phyloP scores from a whole-genome alignment of 2,797 vertebrate genomes.

The Champsocephalus esox region DNA sequence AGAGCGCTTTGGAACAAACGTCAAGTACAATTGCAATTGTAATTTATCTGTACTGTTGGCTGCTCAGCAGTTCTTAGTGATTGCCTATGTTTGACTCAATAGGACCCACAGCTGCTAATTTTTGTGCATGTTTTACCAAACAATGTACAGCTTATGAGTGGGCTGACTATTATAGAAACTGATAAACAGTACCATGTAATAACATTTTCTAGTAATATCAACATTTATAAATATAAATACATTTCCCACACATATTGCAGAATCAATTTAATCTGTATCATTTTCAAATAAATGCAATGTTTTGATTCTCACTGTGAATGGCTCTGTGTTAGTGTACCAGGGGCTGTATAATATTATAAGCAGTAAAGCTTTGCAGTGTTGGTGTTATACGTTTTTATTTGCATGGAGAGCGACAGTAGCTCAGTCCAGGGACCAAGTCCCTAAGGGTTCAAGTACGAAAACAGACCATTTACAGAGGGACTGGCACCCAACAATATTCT shows the following conservation, averaged over 20 bases:
- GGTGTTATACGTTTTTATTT: background rate
- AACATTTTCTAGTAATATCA: constrained; percentile 14
- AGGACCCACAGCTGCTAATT: constrained; percentile 32
- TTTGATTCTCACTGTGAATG: background rate
- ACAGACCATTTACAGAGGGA: too few relatives aligned
- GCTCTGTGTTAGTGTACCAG: background rate
- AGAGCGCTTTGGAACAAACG: constrained; percentile 4
- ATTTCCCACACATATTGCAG: background rate
- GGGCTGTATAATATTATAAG: background rate
- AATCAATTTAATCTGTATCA: background rate
- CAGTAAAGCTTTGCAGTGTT: background rate
- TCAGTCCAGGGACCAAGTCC: too few relatives aligned
- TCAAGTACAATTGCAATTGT: constrained; percentile 4
- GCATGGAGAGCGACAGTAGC: too few relatives aligned
- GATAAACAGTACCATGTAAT: constrained; percentile 10
- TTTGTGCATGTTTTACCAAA: constrained; percentile 37
- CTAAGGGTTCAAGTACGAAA: too few relatives aligned
- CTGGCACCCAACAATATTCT: too few relatives aligned
- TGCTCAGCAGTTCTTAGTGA: background rate
- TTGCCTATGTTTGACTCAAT: constrained; percentile 21
- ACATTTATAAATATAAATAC: background rate
- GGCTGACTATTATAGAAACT: background rate
- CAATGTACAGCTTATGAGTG: background rate
- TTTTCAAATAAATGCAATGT: background rate
- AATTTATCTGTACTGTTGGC: background rate